Base-by-base conservation (phyloP, 1,140 invertebrate genomes). In the Anthonomus grandis region DNA sequence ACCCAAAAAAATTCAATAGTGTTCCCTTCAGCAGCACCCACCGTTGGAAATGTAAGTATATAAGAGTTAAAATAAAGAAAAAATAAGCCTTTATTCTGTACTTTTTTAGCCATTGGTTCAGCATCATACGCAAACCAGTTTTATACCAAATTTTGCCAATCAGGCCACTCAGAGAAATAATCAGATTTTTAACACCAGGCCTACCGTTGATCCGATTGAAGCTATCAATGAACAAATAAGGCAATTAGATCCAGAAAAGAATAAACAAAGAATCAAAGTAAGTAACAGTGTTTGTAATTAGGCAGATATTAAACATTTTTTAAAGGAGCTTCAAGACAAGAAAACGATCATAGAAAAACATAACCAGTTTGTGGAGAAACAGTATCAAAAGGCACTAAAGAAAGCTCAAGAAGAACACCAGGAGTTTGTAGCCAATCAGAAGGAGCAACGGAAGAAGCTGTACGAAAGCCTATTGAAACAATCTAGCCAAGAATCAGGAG, bases 291-390 rank as follows among this genome's bases (percentile, higher is more conserved):
- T n/a, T 10, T 18, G 19, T 10, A 0, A 34, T 13, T 41, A 9
- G 4, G 2, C 1, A 41, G 1, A 2, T 4, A 4, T 46, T 8
- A 27, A n/a, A 36, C 18, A 34, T 34, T 19, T 49, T 42, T 25
- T n/a, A n/a, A n/a, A 57, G 57, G 81, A 76, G 64, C 70, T 81
- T 13, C 76, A 80, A 65, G 82, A 84, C 57, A 78, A 83, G 47
- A 81, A 84, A 62, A 77, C 81, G 50, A 78, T 85, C 8, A 85
- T 85, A 57, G 82, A 84, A 62, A 85, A 84, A 67, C 83, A 85
- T 58, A 83, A 84, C 65, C 80, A 84, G 57, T 85, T 84, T 61
- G 79, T 84, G 13, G 80, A 84, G 61, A 84, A 81, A 68, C 82
- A 85, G 64, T 83, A 84, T 59, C 81, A 84, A 64, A 84, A 85